Conservation (phyloP, 2,888 invertebrate species). For the Lasioglossum morio region DNA sequence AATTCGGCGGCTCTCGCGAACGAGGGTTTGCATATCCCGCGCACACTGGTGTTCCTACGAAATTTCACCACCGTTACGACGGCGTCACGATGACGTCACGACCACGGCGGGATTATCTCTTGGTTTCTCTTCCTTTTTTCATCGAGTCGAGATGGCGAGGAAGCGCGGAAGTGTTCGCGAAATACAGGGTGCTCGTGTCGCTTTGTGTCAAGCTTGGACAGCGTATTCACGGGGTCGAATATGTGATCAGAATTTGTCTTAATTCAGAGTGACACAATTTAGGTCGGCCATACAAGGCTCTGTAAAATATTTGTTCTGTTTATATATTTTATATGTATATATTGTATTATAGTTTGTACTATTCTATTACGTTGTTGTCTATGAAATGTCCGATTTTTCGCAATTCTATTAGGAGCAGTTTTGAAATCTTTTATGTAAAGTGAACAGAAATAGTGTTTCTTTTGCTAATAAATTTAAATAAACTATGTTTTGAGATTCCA, state of each 20-base stretch:
- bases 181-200: constrained; percentile 35
- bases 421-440: background rate
- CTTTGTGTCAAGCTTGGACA: background rate
- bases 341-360: too few species aligned
- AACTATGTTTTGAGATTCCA: background rate
- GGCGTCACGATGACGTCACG: background rate
- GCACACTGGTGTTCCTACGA: constrained; percentile 59
- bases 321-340: too few species aligned
- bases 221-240: background rate
- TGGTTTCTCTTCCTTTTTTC: background rate
- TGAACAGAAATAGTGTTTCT: background rate
- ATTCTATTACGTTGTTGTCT: too few species aligned
- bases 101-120: background rate
- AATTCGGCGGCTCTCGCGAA: constrained; percentile 28
- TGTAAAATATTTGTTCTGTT: background rate
- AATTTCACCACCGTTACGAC: constrained; percentile 32
- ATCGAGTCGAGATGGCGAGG: constrained; percentile 23
- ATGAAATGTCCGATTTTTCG: too few species aligned
- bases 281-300: background rate
- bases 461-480: background rate
- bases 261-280: background rate
- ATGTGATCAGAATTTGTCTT: background rate
- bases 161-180: constrained; percentile 57
- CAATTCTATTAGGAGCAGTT: background rate
- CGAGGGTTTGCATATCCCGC: constrained; percentile 45